Base-by-base conservation (phyloP, 1,140 invertebrate genomes). In the Drosophila ogumai region DNA sequence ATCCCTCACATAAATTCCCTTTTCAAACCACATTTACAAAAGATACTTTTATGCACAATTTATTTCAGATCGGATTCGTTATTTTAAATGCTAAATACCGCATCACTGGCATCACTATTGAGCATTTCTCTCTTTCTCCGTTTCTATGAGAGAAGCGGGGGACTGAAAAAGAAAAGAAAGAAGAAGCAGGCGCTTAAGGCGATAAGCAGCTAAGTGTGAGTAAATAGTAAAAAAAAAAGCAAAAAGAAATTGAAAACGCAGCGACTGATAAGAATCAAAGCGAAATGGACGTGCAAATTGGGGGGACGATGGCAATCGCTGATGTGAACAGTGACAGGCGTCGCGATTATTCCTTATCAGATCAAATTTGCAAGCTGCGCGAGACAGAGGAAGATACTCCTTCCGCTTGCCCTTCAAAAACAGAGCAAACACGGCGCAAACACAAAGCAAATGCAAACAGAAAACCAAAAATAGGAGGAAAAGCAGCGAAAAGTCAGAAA, bases 371-470 rank as follows among this genome's bases (percentile, higher is more conserved):
- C 67, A 40, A 63, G 34, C 28, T 34, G 49, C n/a, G 38, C 8
- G 28, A 59, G 36, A 34, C n/a, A 40, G 46, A 44, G 22, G 38
- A 38, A 32, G 38, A 19, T 43, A 43, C 56, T 32, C 52, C 40
- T 58, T 80, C 80, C 73, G 76, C 54, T 28, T 81, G 77, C 85
- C 84, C 80, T 88, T 88, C 77, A 90, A 56, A 75, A 74, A 12
- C 17, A 28, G 34, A 47, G n/a, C 36, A 65, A 50, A 60, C 50
- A 47, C 49, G 25, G 15, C 3, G 31, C 25, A 46, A 77, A 68
- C 12, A 40, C 58, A 54, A 54, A 67, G 17, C 72, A 57, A 58
- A 60, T 38, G 55, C 60, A 75, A 87, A 40, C 65, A 67, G 59
- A 87, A 38, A 43, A 61, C 17, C 38, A 55, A 55, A 55, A n/a